A percentile compares a stretch with the other conserved stretches of the same genome.
These are phyloP conservation scores for Epirrhoe tristata DNA, from an alignment of 2,888 invertebrate species.

Conservation along the genomic window DNA sequence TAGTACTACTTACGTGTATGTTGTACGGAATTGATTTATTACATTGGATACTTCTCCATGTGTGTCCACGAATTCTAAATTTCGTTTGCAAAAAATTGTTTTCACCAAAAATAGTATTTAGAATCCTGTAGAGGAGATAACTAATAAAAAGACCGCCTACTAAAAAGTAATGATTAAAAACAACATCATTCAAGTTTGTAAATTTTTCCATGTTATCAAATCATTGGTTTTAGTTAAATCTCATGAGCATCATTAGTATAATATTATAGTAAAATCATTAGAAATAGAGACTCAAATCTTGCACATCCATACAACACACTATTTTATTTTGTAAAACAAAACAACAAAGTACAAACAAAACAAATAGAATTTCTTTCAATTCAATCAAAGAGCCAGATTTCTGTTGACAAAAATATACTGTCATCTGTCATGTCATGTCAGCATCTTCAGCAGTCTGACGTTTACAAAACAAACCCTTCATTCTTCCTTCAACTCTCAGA, in stretches of 20 bases:
- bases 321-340: too few relatives aligned
- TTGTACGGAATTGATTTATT: constrained; percentile 81
- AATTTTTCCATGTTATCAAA: constrained; percentile 56
- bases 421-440: too few relatives aligned
- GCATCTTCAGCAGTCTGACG: too few relatives aligned
- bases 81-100: constrained; percentile 71
- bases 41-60: constrained; percentile 82
- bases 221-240: neutral
- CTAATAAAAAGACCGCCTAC: constrained; percentile 72
- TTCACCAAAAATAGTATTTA: constrained; percentile 67
- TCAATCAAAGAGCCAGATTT: too few relatives aligned
- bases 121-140: constrained; percentile 73
- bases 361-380: too few relatives aligned
- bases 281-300: neutral
- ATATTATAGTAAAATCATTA: neutral
- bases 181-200: constrained; percentile 61
- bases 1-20: constrained; percentile 68
- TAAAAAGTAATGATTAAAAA: constrained; percentile 74
- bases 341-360: too few relatives aligned
- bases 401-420: too few relatives aligned
- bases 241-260: neutral
- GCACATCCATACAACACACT: too few relatives aligned
- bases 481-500: too few relatives aligned
- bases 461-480: too few relatives aligned
- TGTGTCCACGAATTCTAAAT: constrained; percentile 70